Evolutionary conservation across 2,888 invertebrate genomes (phyloP).

Genomic region (Eumacrocentrus americanus): DNA sequence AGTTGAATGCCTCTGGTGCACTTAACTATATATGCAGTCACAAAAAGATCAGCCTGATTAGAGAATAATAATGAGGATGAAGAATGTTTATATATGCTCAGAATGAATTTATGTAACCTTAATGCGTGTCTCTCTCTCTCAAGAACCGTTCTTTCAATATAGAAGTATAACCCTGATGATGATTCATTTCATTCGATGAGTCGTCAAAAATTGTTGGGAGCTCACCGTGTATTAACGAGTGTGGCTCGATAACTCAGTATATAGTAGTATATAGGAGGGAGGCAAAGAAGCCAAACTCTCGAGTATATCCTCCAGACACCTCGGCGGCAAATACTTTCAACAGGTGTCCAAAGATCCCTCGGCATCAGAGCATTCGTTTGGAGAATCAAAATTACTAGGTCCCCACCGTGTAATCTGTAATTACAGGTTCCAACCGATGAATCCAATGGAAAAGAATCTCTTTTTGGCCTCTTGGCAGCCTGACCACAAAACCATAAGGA

Average conservation of each 20-base stretch:
- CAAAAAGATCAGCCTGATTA: background rate
- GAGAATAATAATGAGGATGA: background rate
- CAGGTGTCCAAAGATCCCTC: constrained; percentile 32
- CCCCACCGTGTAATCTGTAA: constrained; percentile 52
- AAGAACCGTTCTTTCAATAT: background rate
- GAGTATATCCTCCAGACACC: constrained; percentile 21
- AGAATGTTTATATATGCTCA: no score
- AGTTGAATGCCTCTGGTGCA: background rate
- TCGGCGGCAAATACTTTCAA: constrained; percentile 35
- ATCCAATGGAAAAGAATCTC: constrained; percentile 1
- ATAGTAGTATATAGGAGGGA: background rate
- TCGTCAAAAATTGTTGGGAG: constrained; percentile 23
- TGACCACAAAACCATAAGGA: background rate
- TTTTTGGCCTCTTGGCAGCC: background rate
- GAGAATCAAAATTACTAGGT: constrained; percentile 42
- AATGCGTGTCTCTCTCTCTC: background rate
- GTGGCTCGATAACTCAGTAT: background rate
- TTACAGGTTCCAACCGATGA: constrained; percentile 45
- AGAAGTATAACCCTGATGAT: background rate
- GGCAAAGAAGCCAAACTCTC: background rate
- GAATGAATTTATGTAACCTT: background rate
- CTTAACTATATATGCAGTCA: no score
- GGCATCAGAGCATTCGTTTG: constrained; percentile 8
- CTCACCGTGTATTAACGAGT: background rate
- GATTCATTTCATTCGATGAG: constrained; percentile 36